A percentile compares a stretch with the other conserved stretches of the same genome.
phyloP scores from a whole-genome alignment of 2,888 invertebrate genomes.

The Polietes domitor region DNA sequence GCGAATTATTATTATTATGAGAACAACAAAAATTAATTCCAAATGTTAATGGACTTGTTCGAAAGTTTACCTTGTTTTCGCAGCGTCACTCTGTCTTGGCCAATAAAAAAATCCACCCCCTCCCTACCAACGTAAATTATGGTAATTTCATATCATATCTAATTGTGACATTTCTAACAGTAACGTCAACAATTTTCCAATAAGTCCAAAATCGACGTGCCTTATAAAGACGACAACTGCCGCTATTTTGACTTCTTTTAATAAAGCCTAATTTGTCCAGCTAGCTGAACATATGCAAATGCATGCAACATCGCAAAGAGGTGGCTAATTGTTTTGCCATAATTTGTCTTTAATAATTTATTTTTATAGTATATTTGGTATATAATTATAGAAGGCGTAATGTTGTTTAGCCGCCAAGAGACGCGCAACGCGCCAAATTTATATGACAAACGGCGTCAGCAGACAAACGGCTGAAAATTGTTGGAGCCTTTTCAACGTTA shows the following conservation, averaged over 20 bases:
- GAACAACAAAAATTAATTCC: no score
- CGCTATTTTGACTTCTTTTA: background rate
- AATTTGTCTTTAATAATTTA: slow-evolving; percentile 27
- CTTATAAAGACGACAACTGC: background rate
- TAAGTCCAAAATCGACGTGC: background rate
- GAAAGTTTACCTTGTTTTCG: background rate
- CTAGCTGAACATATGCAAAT: no score
- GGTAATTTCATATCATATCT: background rate
- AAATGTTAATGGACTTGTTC: no score
- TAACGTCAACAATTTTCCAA: background rate
- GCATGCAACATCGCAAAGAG: no score
- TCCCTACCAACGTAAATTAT: no score
- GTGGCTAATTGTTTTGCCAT: slow-evolving; percentile 11
- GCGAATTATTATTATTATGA: no score
- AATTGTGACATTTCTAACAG: slow-evolving; percentile 16
- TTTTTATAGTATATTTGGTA: slow-evolving; percentile 14
- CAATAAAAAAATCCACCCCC: slow-evolving; percentile 7
- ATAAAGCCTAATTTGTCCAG: background rate
- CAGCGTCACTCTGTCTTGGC: background rate
- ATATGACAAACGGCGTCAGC: slow-evolving; percentile 64
- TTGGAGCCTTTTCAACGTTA: slow-evolving; percentile 3
- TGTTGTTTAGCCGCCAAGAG: background rate
- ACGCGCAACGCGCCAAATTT: slow-evolving; percentile 56
- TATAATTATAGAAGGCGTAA: background rate
- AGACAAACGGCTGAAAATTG: background rate